A percentile compares a stretch with the other conserved stretches of the same genome.
phyloP scores from a whole-genome alignment of 2,888 invertebrate genomes.

The Magallana nippona region DNA sequence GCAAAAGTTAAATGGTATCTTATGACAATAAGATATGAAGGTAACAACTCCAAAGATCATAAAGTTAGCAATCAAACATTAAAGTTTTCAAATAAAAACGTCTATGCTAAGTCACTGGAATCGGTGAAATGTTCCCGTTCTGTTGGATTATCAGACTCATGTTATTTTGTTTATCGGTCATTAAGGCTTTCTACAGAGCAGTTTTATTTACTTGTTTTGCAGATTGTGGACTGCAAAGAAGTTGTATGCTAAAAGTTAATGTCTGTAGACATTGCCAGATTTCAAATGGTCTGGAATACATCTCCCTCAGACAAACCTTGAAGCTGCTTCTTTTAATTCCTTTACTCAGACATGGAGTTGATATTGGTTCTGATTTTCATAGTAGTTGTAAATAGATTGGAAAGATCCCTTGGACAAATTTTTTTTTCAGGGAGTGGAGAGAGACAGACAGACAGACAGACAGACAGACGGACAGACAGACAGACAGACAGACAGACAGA shows the following conservation, averaged over 20 bases:
- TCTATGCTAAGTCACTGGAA: neutral
- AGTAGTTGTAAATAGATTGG: too few species aligned
- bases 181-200: neutral
- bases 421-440: too few species aligned
- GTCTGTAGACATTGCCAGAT: neutral
- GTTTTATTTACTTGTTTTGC: slow-evolving; percentile 20
- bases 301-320: neutral
- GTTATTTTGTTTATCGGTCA: slow-evolving; percentile 5
- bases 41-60: neutral
- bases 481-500: too few species aligned
- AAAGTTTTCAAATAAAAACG: neutral
- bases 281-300: neutral
- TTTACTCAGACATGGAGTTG: too few species aligned
- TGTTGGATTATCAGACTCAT: neutral
- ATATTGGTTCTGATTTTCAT: too few species aligned
- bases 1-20: neutral
- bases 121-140: neutral
- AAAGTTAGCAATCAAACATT: slow-evolving; percentile 5
- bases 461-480: too few species aligned
- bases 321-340: too few species aligned
- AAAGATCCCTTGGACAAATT: too few species aligned
- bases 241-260: slow-evolving; percentile 2
- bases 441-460: too few species aligned
- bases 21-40: slow-evolving; percentile 2
- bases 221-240: slow-evolving; percentile 11